A percentile compares a stretch with the other conserved stretches of the same genome.
These are phyloP conservation scores for Portevinia maculata DNA, from an alignment of 2,888 invertebrate species.

Conservation along the genomic window DNA sequence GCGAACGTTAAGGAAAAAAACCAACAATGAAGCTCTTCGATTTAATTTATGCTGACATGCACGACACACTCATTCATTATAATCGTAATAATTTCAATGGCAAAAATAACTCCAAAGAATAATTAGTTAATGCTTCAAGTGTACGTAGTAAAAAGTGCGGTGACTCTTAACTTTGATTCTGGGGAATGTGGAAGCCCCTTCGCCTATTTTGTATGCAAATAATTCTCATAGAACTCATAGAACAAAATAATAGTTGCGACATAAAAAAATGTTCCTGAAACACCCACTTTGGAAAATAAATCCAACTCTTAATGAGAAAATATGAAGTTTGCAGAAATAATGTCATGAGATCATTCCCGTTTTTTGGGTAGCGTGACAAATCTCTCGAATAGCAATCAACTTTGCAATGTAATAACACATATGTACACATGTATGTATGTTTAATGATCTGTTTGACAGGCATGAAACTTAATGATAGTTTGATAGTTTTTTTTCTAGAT, in stretches of 20 bases:
- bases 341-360: constrained; percentile 60
- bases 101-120: constrained; percentile 9
- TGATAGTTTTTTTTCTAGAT: constrained; percentile 14
- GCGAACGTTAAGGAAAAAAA: constrained; percentile 6
- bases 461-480: constrained; percentile 18
- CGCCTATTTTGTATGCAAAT: not conserved
- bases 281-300: constrained; percentile 21
- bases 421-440: too few relatives aligned
- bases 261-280: not conserved
- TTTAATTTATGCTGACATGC: constrained; percentile 13
- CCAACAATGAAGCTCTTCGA: constrained; percentile 2
- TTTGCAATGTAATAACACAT: constrained; percentile 21
- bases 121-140: constrained; percentile 7
- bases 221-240: not conserved
- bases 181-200: not conserved
- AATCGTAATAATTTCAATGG: not conserved
- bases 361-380: constrained; percentile 57
- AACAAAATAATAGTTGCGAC: not conserved
- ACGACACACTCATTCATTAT: not conserved
- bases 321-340: constrained; percentile 43
- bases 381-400: constrained; percentile 6
- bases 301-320: constrained; percentile 20
- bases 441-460: constrained; percentile 32
- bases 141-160: not conserved
- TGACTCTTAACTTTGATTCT: constrained; percentile 16